Base-by-base conservation (phyloP, 2,797 vertebrate species). In the Brachyrhaphis roseni region DNA sequence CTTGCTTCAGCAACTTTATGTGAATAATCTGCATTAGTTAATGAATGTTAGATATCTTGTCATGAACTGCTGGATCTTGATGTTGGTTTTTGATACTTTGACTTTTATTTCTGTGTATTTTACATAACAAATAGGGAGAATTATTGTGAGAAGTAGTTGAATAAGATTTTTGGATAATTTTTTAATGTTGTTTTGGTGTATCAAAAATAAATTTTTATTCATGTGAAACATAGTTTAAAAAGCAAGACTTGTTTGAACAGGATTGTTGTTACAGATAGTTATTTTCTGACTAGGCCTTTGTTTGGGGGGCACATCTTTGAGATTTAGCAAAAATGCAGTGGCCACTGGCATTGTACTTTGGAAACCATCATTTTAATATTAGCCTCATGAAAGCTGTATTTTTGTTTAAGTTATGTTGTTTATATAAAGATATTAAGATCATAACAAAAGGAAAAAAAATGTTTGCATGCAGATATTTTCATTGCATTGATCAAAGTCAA, bases 1-100 rank as follows among this genome's bases (percentile, higher is more conserved):
- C 77, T 43, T 20, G 5, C 71, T 74, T 82, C 55, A 70, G 7
- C n/a, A 72, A 70, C 80, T 79, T 18, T 31, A 57, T 71, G 76
- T 76, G 43, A 51, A 76, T 73, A 76, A 39, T 57, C 39, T 41
- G 51, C 16, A 75, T 71, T 39, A 51, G 57, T 57, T 74, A 68
- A 20, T 20, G 7, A 26, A 51, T 23, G 49, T 16, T 18, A 6
- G 16, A 18, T 5, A 28, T 4, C 10, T 12, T 57, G 55, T 57
- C 23, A 28, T 1, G 4, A 57, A 13, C 55, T 57, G 23, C 1
- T n/a, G 8, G 55, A 62, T 16, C 2, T 31, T 62, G 57, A 28
- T 62, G 57, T 31, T 16, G 28, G 5, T 59, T 59, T 59, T 31
- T 28, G 20, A 51, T 51, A 31, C 28, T 28, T 34, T 62, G 13